Evolutionary conservation across 2,113 vertebrate genomes (phyloP).

Genomic region (Xenopus tropicalis): DNA sequence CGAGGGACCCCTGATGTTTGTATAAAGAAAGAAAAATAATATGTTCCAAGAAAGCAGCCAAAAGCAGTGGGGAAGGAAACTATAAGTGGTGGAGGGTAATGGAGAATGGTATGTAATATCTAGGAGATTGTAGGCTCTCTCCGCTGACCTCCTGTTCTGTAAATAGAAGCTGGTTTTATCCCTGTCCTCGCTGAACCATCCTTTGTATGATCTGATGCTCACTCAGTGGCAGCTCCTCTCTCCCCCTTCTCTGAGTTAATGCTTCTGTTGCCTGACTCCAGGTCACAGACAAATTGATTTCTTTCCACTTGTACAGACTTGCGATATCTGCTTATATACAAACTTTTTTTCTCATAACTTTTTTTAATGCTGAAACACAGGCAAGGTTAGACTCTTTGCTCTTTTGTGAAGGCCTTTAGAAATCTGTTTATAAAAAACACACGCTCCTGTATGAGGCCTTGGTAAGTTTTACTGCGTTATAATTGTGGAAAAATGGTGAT

Average conservation of each 20-base stretch:
- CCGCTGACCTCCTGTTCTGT: conserved; percentile 36
- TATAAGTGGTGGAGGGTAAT: conserved; percentile 22
- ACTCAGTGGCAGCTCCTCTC: conserved; percentile 6
- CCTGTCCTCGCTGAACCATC: conserved; percentile 27
- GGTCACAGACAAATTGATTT: conserved; percentile 42
- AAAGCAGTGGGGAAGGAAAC: conserved; percentile 17
- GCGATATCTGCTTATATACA: conserved; percentile 32
- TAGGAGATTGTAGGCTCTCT: conserved; percentile 37
- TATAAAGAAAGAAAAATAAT: conserved; percentile 26
- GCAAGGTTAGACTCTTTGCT: no score
- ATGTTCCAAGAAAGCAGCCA: conserved; percentile 5
- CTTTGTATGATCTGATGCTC: conserved; percentile 26
- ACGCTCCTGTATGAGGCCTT: no score
- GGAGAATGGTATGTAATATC: conserved; percentile 31
- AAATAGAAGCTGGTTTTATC: conserved; percentile 38
- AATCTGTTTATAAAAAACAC: no score
- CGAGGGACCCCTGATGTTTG: conserved; percentile 19
- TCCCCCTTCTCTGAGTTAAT: conserved; percentile 28
- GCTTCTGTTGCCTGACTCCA: conserved; percentile 8
- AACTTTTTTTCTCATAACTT: conserved; percentile 8
- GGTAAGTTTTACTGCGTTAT: no score
- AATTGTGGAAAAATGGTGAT: no score
- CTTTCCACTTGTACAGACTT: conserved; percentile 1
- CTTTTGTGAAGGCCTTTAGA: no score
- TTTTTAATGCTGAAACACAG: not conserved